Percentiles rank a stretch among this genome's conserved stretches.
Evolutionary conservation across 1,140 invertebrate species (phyloP).

Genomic region (Sycophila sp.): DNA sequence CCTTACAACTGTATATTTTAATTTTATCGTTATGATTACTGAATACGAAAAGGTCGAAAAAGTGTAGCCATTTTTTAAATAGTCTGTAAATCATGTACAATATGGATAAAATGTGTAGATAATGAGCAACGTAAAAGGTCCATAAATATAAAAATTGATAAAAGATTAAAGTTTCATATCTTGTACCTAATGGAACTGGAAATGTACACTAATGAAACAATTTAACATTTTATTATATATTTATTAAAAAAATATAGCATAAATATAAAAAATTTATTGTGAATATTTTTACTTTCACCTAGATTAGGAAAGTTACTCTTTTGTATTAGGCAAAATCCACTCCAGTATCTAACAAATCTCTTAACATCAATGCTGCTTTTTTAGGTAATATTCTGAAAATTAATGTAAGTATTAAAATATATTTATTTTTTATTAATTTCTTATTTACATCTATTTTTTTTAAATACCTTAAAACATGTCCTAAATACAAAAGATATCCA

Average conservation of each 20-base stretch:
- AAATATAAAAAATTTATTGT: conserved; percentile 18
- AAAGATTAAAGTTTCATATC: neutral
- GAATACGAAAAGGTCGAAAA: neutral
- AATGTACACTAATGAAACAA: neutral
- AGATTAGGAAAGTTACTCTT: neutral
- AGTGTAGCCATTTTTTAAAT: conserved; percentile 9
- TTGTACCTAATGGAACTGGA: too few species aligned
- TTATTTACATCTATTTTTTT: too few species aligned
- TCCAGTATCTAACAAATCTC: conserved; percentile 73
- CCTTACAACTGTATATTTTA: too few species aligned
- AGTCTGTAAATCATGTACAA: conserved; percentile 17
- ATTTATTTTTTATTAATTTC: neutral
- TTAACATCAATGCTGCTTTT: conserved; percentile 70
- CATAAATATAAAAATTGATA: conserved; percentile 3
- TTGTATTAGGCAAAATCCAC: conserved; percentile 70
- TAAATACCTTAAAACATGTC: conserved; percentile 66
- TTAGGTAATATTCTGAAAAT: conserved; percentile 69
- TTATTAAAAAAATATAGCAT: conserved; percentile 15
- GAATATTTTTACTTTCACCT: neutral
- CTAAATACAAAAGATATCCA: conserved; percentile 69
- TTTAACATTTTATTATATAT: conserved; percentile 12
- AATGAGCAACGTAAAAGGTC: neutral
- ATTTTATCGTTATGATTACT: neutral
- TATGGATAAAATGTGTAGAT: conserved; percentile 6
- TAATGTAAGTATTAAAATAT: neutral